Conservation (phyloP, 2,113 vertebrate species). For the Zapornia atra region DNA sequence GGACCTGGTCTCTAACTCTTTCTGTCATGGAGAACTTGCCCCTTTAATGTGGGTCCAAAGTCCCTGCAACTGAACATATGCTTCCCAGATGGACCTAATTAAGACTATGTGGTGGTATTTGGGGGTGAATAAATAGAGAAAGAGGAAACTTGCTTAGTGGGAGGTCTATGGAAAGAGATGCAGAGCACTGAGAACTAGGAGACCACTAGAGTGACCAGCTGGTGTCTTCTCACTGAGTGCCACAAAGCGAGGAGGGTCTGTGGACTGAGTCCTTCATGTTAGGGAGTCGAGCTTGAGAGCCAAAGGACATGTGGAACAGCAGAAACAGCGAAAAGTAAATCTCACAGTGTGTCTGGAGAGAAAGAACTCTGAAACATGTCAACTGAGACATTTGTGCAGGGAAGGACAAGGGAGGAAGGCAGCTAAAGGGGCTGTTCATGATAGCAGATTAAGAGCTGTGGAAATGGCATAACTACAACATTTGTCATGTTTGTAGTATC, state of each 20-base stretch:
- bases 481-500: not conserved
- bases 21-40: conserved; percentile 20
- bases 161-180: conserved; percentile 18
- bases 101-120: conserved; percentile 1
- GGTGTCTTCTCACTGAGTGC: not conserved
- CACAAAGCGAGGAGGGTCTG: not conserved
- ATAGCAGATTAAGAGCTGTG: not conserved
- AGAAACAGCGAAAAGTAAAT: not conserved
- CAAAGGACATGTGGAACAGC: not conserved
- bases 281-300: not conserved
- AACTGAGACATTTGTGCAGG: not conserved
- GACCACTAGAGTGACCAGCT: not conserved
- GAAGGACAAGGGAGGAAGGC: not conserved
- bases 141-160: conserved; percentile 24
- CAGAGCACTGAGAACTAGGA: not conserved
- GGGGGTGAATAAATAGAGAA: conserved; percentile 43
- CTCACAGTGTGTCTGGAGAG: not conserved
- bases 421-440: not conserved
- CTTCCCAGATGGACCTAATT: conserved; percentile 33
- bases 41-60: conserved; percentile 53
- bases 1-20: not conserved
- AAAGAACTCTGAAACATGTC: not conserved
- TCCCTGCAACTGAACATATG: conserved; percentile 30
- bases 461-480: not conserved
- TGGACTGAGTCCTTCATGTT: not conserved